Evolutionary conservation across 2,113 vertebrate species (phyloP).

Genomic region (Equus quagga): DNA sequence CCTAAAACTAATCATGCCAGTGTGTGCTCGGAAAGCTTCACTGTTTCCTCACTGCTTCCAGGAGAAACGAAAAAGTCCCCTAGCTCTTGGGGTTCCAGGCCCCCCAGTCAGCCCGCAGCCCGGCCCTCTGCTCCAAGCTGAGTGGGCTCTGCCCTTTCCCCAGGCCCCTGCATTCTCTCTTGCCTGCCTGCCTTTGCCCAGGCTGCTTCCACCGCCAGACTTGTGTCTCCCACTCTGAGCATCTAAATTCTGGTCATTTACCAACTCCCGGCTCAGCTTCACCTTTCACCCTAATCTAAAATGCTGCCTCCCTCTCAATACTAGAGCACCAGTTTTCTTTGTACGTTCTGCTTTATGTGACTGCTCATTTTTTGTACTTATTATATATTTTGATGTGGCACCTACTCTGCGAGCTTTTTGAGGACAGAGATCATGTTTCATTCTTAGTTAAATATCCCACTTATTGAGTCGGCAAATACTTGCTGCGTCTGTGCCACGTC

Average conservation of each 20-base stretch:
- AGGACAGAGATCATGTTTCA: neutral
- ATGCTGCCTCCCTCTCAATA: fast-evolving
- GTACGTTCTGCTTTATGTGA: neutral
- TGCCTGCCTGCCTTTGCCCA: fast-evolving
- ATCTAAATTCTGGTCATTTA: too few species aligned
- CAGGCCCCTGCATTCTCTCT: fast-evolving
- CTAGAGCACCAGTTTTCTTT: fast-evolving
- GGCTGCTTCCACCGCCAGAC: fast-evolving
- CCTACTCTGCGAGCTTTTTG: neutral
- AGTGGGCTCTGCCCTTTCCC: fast-evolving
- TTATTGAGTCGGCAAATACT: too few species aligned
- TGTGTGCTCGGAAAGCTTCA: neutral
- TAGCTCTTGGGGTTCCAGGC: fast-evolving
- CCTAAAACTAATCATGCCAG: neutral
- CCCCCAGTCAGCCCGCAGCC: neutral
- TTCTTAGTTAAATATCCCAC: neutral
- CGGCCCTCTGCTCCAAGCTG: neutral
- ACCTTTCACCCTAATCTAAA: too few species aligned
- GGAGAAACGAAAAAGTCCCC: neutral
- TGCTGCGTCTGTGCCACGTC: too few species aligned
- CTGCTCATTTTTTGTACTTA: neutral
- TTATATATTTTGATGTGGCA: too few species aligned
- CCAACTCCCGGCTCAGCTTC: neutral
- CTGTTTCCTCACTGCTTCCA: neutral
- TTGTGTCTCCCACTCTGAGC: too few species aligned